phyloP scores from a whole-genome alignment of 2,113 vertebrate genomes.

The Hemiprocne comata region DNA sequence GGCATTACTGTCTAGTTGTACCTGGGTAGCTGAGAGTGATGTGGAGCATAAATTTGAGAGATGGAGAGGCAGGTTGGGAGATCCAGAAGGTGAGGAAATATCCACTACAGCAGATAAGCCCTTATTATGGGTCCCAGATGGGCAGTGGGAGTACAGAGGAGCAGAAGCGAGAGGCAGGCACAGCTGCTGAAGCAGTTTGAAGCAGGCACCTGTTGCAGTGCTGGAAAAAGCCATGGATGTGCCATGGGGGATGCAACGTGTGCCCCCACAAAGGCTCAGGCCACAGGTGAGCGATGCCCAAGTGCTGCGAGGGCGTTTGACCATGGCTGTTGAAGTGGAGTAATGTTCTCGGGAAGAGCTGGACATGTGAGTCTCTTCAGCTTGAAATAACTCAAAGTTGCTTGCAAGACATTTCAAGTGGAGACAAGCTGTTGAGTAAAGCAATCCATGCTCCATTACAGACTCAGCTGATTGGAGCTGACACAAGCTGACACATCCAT shows the following conservation, averaged over 20 bases:
- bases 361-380: background rate
- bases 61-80: background rate
- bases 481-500: background rate
- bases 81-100: background rate
- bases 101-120: fast-evolving
- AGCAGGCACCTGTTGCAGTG: background rate
- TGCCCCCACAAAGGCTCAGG: background rate
- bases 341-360: fast-evolving
- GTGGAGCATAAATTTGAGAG: background rate
- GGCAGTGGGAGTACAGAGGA: background rate
- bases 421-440: background rate
- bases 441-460: background rate
- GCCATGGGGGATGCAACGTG: fast-evolving
- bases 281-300: fast-evolving
- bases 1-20: fast-evolving
- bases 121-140: fast-evolving
- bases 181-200: fast-evolving
- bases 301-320: fast-evolving
- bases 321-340: fast-evolving
- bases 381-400: background rate
- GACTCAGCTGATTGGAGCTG: background rate
- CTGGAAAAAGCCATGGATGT: fast-evolving
- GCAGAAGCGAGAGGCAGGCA: background rate
- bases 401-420: background rate
- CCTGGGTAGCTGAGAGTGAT: background rate